Percentiles rank a stretch among this genome's conserved stretches.
These are phyloP conservation scores for Trichonephila clavata DNA, from an alignment of 1,140 invertebrate genomes.

Conservation along the genomic window DNA sequence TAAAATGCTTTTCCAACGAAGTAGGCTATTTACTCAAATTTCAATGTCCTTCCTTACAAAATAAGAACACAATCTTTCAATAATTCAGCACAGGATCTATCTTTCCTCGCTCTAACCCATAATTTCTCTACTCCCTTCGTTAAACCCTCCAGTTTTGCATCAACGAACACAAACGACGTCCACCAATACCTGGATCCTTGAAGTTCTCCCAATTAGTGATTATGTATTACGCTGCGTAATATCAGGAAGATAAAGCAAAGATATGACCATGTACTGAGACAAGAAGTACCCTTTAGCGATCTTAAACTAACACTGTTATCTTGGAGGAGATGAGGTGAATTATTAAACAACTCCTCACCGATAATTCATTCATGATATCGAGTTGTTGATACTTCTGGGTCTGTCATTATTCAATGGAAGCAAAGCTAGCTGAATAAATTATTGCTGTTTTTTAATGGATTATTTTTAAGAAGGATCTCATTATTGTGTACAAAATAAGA, in stretches of 20 bases:
- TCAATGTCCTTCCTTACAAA: not conserved
- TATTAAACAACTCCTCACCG: not conserved
- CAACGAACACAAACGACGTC: not conserved
- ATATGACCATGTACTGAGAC: not conserved
- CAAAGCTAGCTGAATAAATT: too few species aligned
- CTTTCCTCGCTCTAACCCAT: not conserved
- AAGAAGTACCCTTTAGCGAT: not conserved
- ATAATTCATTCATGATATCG: not conserved
- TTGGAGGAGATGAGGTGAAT: not conserved
- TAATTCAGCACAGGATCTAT: not conserved
- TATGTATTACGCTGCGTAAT: not conserved
- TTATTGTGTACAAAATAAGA: too few species aligned
- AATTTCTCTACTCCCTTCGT: not conserved
- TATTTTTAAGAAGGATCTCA: too few species aligned
- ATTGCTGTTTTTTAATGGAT: too few species aligned
- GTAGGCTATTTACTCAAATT: not conserved
- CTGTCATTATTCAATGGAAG: too few species aligned
- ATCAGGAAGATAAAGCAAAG: not conserved
- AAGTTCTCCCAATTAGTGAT: not conserved
- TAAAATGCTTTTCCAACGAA: too few species aligned
- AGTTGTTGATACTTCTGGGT: not conserved
- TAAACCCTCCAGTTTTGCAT: not conserved
- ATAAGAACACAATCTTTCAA: not conserved
- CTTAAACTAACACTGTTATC: not conserved
- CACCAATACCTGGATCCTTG: not conserved